Conservation (phyloP, 2,797 vertebrate genomes). For the Amblyopsis hoosieri region DNA sequence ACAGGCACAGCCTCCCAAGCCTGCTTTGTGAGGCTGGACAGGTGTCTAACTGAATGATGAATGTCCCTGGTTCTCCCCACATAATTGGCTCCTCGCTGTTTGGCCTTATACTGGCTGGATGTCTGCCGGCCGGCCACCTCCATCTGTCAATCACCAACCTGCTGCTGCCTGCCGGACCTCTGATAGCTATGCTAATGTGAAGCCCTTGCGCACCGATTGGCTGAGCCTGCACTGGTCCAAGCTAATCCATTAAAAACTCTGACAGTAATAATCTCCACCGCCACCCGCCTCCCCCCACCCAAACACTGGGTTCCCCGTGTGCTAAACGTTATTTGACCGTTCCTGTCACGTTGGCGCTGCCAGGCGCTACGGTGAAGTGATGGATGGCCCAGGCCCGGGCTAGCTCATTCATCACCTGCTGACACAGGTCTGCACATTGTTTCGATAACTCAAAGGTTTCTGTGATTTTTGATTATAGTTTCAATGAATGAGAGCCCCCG, state of each 20-base stretch:
- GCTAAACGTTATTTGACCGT: constrained; percentile 81
- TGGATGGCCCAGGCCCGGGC: constrained; percentile 68
- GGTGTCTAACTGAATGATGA: constrained; percentile 80
- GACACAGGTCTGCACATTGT: constrained; percentile 58
- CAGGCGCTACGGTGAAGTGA: constrained; percentile 62
- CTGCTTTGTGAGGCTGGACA: constrained; percentile 73
- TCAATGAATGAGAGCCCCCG: constrained; percentile 38
- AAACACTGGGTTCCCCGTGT: constrained; percentile 72
- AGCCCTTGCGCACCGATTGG: constrained; percentile 61
- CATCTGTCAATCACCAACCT: constrained; percentile 77
- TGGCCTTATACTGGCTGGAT: constrained; percentile 62
- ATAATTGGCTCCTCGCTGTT: constrained; percentile 76
- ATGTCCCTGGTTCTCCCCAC: constrained; percentile 72
- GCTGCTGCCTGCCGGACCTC: constrained; percentile 68
- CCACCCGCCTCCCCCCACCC: constrained; percentile 17
- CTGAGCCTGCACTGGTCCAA: constrained; percentile 55
- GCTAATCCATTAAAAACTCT: constrained; percentile 77
- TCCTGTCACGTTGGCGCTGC: constrained; percentile 72
- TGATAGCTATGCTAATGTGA: constrained; percentile 79
- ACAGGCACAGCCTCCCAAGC: constrained; percentile 36
- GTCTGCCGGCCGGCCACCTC: constrained; percentile 71
- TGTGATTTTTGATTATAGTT: constrained; percentile 57
- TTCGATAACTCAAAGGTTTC: constrained; percentile 49
- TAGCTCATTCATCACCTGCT: constrained; percentile 69
- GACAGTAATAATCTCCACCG: constrained; percentile 76